A percentile compares a stretch with the other conserved stretches of the same genome.
phyloP scores from a whole-genome alignment of 2,888 invertebrate species.

The Clitarchus hookeri region DNA sequence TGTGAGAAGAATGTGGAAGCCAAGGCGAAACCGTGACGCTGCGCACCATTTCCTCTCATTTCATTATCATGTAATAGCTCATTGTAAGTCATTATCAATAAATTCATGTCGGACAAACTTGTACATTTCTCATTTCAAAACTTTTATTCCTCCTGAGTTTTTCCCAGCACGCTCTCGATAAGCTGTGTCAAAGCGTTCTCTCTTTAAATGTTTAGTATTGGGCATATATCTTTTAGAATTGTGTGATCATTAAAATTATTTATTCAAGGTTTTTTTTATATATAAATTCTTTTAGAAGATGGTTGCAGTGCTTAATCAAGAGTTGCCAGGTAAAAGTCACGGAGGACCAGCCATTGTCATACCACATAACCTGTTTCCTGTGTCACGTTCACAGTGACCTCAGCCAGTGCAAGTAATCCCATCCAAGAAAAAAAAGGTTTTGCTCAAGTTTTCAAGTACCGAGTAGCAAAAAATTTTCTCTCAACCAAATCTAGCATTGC shows the following conservation, averaged over 20 bases:
- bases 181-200: not conserved
- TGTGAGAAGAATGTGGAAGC: not conserved
- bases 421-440: too few relatives aligned
- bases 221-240: too few relatives aligned
- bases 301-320: not conserved
- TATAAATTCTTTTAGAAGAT: too few relatives aligned
- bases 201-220: too few relatives aligned
- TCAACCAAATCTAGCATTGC: not conserved
- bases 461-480: not conserved
- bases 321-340: not conserved
- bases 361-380: not conserved
- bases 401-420: not conserved
- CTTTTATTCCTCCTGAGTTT: not conserved
- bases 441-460: not conserved
- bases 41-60: slow-evolving; percentile 8
- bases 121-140: slow-evolving; percentile 27
- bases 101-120: slow-evolving; percentile 33
- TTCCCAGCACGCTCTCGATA: not conserved
- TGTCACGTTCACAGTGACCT: not conserved
- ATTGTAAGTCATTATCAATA: slow-evolving; percentile 37
- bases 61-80: slow-evolving; percentile 17
- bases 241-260: too few relatives aligned
- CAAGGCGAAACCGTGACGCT: not conserved
- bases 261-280: too few relatives aligned
- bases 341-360: slow-evolving; percentile 1